Evolutionary conservation across 1,140 invertebrate genomes (phyloP), one percentile per base, ranked within the genome.

Genomic region (Meteorus sp.): DNA sequence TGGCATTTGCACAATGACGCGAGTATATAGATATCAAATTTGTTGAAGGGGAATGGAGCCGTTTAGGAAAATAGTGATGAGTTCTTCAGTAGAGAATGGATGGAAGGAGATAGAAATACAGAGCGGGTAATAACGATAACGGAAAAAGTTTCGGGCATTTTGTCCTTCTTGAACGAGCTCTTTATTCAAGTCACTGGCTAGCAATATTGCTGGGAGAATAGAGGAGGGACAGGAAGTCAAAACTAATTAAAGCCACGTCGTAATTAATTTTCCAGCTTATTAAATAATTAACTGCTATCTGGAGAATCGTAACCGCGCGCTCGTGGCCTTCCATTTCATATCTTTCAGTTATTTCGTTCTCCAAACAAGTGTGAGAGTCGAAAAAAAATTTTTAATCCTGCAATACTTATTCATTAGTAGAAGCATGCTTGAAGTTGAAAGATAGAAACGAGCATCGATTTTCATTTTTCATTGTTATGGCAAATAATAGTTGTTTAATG

Each of bases 251-350:
- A 59, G 60, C 63, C 47, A 33, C 58, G 54, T 60, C 58, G 61
- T 62, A 69, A 73, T 71, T 73, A 70, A 72, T 70, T 73, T 72
- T 72, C 67, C 65, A 64, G 62, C 54, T 73, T 73, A 72, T 72
- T 73, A 70, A 72, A 71, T 72, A 73, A 73, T 72, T 72, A 73
- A 71, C 62, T 63, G 61, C 56, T 64, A 64, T 68, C 60, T 53
- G 44, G 51, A 44, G 45, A 56, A 58, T 59, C 54, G 47, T 64
- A 50, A 59, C 20, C 31, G 13, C 62, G 50, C 9, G n/a, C n/a
- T 15, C 5, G 9, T 13, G 13, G 8, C 1, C n/a, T 1, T 15
- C 27, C 27, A 9, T 29, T 5, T 9, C n/a, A n/a, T 15, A 2
- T 13, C 13, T 31, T 13, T 22, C 23, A 3, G n/a, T 44, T 25